phyloP scores from a whole-genome alignment of 2,888 invertebrate species.

The Heliconius ismenius region DNA sequence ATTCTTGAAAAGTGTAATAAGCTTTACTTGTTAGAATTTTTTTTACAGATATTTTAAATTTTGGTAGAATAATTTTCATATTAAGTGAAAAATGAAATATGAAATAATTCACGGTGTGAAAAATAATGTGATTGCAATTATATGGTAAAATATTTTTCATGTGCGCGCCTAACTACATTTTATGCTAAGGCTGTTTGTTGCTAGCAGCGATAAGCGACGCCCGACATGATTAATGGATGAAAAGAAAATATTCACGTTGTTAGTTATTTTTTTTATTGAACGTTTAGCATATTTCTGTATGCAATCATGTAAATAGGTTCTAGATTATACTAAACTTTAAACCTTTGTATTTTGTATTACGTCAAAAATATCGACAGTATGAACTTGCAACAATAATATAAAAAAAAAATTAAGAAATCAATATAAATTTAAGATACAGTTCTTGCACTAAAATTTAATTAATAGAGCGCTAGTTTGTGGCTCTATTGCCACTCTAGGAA shows the following conservation, averaged over 20 bases:
- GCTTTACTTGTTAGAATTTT: no score
- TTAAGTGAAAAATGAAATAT: conserved; percentile 19
- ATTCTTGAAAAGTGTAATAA: no score
- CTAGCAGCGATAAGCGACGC: conserved; percentile 36
- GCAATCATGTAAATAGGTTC: conserved; percentile 2
- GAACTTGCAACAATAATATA: no score
- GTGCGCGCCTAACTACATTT: conserved; percentile 36
- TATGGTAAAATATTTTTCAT: conserved; percentile 40
- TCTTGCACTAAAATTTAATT: no score
- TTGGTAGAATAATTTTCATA: no score
- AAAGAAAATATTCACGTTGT: conserved; percentile 12
- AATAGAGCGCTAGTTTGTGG: no score
- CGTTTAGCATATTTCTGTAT: neutral
- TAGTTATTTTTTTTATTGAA: neutral
- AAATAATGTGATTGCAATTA: conserved; percentile 38
- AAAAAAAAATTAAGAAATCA: no score
- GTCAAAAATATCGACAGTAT: no score
- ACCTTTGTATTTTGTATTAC: neutral
- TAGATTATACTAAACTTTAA: neutral
- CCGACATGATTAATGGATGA: conserved; percentile 15
- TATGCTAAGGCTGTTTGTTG: conserved; percentile 38
- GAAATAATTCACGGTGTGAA: conserved; percentile 28
- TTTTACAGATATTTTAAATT: no score
- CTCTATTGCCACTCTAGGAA: no score
- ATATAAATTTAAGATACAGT: no score